Percentiles rank a stretch among this genome's conserved stretches.
Evolutionary conservation across 2,113 vertebrate genomes (phyloP).

Genomic region (Cnemophilus loriae): DNA sequence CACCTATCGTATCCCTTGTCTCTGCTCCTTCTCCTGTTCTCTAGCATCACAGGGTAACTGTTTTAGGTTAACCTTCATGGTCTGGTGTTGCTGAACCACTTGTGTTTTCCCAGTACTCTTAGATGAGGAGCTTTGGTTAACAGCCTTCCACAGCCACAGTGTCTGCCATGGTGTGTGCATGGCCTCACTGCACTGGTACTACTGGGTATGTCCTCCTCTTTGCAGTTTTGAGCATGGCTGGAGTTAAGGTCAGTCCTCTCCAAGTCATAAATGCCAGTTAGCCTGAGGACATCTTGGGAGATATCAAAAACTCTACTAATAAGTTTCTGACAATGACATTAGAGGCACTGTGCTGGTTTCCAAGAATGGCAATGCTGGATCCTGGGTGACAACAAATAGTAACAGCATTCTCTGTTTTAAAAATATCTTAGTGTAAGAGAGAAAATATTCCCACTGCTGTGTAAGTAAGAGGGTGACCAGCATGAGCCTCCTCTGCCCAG

Average conservation of each 20-base stretch:
- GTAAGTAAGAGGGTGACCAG: conserved; percentile 29
- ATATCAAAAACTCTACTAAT: background rate
- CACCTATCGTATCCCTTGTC: background rate
- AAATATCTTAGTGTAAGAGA: conserved; percentile 51
- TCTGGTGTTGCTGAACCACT: background rate
- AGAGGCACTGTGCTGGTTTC: background rate
- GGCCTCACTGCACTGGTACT: background rate
- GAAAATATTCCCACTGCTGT: conserved; percentile 55
- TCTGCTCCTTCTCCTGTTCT: background rate
- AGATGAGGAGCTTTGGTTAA: background rate
- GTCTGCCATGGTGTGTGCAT: background rate
- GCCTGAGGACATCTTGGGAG: background rate
- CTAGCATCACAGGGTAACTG: background rate
- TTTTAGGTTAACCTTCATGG: background rate
- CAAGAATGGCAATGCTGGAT: conserved; percentile 47
- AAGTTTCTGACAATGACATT: background rate
- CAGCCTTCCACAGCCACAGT: background rate
- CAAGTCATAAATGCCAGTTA: background rate
- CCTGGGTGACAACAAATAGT: conserved; percentile 46
- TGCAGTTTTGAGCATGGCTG: background rate
- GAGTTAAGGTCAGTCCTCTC: background rate
- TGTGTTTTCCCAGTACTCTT: background rate
- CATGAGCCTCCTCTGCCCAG: background rate
- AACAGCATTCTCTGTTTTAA: conserved; percentile 29
- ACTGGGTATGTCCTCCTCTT: background rate